A percentile compares a stretch with the other conserved stretches of the same genome.
Conservation (phyloP, 2,888 invertebrate genomes). For the Synergus umbraculus region DNA sequence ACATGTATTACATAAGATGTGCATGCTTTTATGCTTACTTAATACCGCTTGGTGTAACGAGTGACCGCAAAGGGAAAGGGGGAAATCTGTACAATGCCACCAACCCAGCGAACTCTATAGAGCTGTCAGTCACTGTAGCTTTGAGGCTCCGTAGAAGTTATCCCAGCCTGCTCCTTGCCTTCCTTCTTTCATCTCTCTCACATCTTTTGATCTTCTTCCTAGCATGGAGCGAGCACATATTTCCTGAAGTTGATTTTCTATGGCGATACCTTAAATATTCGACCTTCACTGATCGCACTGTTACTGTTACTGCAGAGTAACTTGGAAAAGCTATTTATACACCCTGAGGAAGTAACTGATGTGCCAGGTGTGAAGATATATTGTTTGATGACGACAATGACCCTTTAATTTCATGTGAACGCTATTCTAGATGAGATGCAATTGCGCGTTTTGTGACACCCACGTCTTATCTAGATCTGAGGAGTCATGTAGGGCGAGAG, state of each 20-base stretch:
- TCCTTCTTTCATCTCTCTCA: constrained; percentile 43
- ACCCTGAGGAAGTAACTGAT: constrained; percentile 8
- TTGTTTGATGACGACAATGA: constrained; percentile 16
- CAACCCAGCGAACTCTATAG: constrained; percentile 73
- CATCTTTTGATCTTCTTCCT: constrained; percentile 39
- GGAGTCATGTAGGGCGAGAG: neutral
- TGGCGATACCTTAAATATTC: constrained; percentile 61
- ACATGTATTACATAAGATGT: constrained; percentile 30
- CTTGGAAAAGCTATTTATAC: constrained; percentile 1
- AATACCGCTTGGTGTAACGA: constrained; percentile 46
- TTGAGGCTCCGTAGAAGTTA: constrained; percentile 62
- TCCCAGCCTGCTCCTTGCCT: constrained; percentile 53
- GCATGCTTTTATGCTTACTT: constrained; percentile 39
- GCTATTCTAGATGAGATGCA: neutral
- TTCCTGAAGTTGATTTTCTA: constrained; percentile 68
- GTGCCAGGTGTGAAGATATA: constrained; percentile 12
- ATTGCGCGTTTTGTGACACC: constrained; percentile 20
- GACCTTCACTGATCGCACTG: constrained; percentile 36
- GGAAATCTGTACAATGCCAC: constrained; percentile 71
- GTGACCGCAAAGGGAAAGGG: constrained; percentile 53
- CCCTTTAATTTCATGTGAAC: constrained; percentile 4
- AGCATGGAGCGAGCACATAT: constrained; percentile 50
- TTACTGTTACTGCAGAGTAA: too few relatives aligned
- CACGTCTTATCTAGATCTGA: constrained; percentile 6
- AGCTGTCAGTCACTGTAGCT: constrained; percentile 72